Percentiles rank a stretch among this genome's conserved stretches.
Evolutionary conservation across 2,888 invertebrate species (phyloP).

Genomic region (Eurytoma adleriae): DNA sequence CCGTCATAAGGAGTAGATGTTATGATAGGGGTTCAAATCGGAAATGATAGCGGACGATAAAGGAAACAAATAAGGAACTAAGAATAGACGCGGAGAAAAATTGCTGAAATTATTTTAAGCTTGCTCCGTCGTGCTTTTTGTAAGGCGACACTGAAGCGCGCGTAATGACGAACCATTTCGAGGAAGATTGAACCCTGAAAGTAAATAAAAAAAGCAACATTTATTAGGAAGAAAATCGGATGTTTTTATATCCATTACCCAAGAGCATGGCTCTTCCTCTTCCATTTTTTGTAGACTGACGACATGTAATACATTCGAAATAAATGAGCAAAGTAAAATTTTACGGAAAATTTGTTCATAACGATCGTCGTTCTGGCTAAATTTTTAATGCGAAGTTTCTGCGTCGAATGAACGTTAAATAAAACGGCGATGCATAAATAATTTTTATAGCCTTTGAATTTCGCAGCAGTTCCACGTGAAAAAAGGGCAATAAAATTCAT

Average conservation of each 20-base stretch:
- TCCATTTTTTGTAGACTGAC: no score
- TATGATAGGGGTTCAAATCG: not conserved
- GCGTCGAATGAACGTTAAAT: not conserved
- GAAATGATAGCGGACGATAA: constrained; percentile 11
- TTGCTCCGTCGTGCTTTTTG: not conserved
- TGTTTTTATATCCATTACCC: no score
- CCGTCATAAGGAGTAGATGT: no score
- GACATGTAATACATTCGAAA: no score
- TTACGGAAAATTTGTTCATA: no score
- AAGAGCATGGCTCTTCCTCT: no score
- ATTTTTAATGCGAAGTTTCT: not conserved
- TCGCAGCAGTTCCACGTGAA: not conserved
- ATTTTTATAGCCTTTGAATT: not conserved
- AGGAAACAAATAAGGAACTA: constrained; percentile 1
- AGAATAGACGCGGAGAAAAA: constrained; percentile 12
- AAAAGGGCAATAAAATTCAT: not conserved
- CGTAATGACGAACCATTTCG: not conserved
- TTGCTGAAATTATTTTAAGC: constrained; percentile 20
- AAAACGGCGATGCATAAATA: not conserved
- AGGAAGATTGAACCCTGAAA: no score
- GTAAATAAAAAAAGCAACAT: no score
- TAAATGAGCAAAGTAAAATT: no score
- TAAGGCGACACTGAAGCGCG: not conserved
- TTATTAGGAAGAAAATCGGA: no score
- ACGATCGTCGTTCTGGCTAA: no score